Percentiles rank a stretch among this genome's conserved stretches.
phyloP scores from a whole-genome alignment of 2,797 vertebrate genomes.

The Sebastes ruberrimus region DNA sequence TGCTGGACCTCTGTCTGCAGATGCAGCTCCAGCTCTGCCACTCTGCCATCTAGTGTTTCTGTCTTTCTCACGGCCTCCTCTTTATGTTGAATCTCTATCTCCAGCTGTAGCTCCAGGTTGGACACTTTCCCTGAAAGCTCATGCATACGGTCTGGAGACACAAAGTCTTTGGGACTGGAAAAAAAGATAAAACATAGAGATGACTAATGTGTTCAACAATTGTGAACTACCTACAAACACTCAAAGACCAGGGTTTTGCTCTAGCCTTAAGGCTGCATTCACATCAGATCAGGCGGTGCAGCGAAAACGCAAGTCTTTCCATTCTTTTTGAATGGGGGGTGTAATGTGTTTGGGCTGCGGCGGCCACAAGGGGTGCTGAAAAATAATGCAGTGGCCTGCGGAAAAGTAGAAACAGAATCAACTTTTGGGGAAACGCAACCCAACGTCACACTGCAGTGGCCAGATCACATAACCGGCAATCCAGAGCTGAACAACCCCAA shows the following conservation, averaged over 20 bases:
- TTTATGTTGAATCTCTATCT: conserved; percentile 57
- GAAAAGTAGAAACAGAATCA: too few species aligned
- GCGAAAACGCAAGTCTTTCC: too few species aligned
- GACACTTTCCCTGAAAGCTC: conserved; percentile 64
- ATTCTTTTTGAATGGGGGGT: too few species aligned
- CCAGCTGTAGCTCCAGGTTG: conserved; percentile 68
- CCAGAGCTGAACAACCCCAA: too few species aligned
- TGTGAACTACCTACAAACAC: not conserved
- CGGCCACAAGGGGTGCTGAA: too few species aligned
- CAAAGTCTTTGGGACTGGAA: conserved; percentile 41
- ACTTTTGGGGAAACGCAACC: too few species aligned
- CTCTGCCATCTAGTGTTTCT: not conserved
- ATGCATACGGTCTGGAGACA: conserved; percentile 19
- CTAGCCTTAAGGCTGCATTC: too few species aligned
- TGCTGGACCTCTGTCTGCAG: conserved; percentile 57
- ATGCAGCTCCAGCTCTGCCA: conserved; percentile 50
- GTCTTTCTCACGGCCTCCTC: conserved; percentile 49
- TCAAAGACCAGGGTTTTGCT: not conserved
- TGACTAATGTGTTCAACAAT: not conserved
- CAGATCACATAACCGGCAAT: too few species aligned
- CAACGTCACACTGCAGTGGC: too few species aligned
- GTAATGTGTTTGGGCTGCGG: too few species aligned
- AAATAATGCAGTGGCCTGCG: too few species aligned
- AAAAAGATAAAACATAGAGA: not conserved
- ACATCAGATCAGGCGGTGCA: too few species aligned